Base-by-base conservation (phyloP, 1,140 invertebrate species). In the Drosophila murphyi region DNA sequence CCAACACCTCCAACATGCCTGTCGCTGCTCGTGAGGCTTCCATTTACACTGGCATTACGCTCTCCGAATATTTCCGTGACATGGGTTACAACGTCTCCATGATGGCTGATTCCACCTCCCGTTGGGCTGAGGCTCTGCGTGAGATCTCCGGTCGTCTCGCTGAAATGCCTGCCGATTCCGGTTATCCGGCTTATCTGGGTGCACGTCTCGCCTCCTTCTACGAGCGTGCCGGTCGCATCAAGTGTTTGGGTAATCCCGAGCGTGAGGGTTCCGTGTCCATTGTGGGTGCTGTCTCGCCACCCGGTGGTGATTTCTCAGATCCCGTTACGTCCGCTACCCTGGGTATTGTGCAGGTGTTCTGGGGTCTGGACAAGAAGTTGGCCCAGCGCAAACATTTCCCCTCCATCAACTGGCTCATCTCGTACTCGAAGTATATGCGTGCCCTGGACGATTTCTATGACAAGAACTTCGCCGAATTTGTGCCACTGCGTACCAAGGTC, bases 21-120 rank as follows among this genome's bases (percentile, higher is more conserved):
- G 99, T 99, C 69, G 99, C 99, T 94, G 99, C 99, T 94, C 96
- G 99, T 94, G 99, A 99, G 94, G 99, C 99, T 85, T 99, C 98
- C 82, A 99, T 99, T 93, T 99, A 99, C 93, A 99, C 99, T 28
- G 91, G 91, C 35, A 99, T 99, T 92, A 99, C 98, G 0, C 93
- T 99, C 2, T 99, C 98, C 31, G 99, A 99, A 93, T 99, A 99
- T 93, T 99, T 99, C 95, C 95, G 96, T 93, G 98, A 99, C 93
- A 99, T 99, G 99, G 99, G 99, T 93, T 99, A 99, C 95, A 99
- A 99, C 92, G 99, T 99, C 32, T 98, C 99, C 63, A 99, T 99
- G 99, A 99, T 99, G 99, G 99, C 99, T 86, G 99, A 99, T 94
- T 99, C 99, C n/a, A 99, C 99, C 8, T 99, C 99, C 28, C 97